Evolutionary conservation across 2,888 invertebrate genomes (phyloP).

Genomic region (Noctua fimbriata): DNA sequence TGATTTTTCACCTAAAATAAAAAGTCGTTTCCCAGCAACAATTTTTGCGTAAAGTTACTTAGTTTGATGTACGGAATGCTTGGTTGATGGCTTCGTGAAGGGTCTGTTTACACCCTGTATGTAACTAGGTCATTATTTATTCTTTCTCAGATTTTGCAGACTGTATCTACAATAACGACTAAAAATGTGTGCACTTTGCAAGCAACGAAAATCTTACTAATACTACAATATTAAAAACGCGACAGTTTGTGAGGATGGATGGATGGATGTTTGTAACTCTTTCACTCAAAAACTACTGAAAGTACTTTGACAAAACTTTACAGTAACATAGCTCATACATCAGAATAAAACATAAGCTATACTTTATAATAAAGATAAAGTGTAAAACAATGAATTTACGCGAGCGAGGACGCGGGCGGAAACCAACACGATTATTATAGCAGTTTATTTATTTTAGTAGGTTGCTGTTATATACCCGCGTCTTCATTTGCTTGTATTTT

Average conservation of each 20-base stretch:
- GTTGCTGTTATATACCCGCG: too few relatives aligned
- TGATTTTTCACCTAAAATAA: too few relatives aligned
- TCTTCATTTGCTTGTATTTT: too few relatives aligned
- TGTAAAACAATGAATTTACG: too few relatives aligned
- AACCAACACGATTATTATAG: neutral
- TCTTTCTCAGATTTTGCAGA: neutral
- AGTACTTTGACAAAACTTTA: neutral
- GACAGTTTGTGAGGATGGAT: neutral
- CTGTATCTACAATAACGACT: neutral
- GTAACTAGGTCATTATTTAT: neutral
- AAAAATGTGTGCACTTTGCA: neutral
- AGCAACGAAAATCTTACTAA: neutral
- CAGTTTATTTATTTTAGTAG: neutral
- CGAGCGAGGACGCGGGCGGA: too few relatives aligned
- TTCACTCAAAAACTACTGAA: neutral
- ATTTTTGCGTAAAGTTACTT: too few relatives aligned
- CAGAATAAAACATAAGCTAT: neutral
- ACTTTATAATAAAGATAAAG: too few relatives aligned
- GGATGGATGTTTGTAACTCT: neutral
- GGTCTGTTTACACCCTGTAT: too few relatives aligned
- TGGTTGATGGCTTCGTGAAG: too few relatives aligned
- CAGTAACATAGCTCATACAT: neutral
- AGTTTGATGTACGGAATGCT: too few relatives aligned
- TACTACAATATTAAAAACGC: neutral
- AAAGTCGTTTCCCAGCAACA: too few relatives aligned